Evolutionary conservation across 2,113 vertebrate species (phyloP).

Genomic region (Lepus timidus): DNA sequence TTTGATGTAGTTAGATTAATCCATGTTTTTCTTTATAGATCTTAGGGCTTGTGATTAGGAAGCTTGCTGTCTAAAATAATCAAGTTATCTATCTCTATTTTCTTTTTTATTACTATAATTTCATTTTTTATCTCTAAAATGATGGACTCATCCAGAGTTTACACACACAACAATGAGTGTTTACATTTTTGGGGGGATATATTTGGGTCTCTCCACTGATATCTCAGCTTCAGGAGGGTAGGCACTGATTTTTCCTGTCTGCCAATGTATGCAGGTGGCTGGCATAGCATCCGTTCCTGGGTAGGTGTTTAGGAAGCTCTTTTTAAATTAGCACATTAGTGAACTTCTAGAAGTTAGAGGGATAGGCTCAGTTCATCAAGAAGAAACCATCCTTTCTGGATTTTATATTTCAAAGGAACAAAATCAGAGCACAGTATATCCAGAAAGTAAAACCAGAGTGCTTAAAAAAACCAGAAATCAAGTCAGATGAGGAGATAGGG

Average conservation of each 20-base stretch:
- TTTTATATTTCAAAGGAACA: slow-evolving; percentile 15
- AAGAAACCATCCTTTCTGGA: neutral
- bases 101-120: neutral
- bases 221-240: neutral
- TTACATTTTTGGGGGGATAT: neutral
- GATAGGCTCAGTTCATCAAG: neutral
- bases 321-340: neutral
- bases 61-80: neutral
- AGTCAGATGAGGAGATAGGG: neutral
- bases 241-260: neutral
- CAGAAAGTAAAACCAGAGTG: slow-evolving; percentile 16
- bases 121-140: neutral
- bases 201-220: neutral
- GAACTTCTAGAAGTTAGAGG: neutral
- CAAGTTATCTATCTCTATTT: neutral
- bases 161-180: neutral
- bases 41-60: slow-evolving; percentile 20
- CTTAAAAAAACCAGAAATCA: neutral
- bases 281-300: neutral
- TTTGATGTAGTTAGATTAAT: neutral
- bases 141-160: neutral
- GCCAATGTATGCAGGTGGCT: neutral
- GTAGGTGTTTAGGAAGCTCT: neutral
- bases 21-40: neutral
- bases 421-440: neutral